Evolutionary conservation across 2,888 invertebrate genomes (phyloP).

Genomic region (Drosophila tanythrix): DNA sequence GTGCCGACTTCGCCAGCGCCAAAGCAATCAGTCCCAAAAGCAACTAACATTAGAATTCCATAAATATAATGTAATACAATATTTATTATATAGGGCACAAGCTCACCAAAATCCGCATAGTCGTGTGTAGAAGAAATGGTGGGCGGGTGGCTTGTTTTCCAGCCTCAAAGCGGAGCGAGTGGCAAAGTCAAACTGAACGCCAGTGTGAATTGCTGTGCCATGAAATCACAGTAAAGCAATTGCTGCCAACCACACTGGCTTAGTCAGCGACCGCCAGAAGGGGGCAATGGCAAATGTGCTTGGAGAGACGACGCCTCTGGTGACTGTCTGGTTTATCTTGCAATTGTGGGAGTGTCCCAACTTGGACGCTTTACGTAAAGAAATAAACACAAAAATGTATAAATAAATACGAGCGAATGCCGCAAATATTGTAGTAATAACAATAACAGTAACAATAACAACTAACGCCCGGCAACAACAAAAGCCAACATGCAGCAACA

Average conservation of each 20-base stretch:
- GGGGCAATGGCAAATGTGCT: not conserved
- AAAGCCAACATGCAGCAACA: slow-evolving; percentile 14
- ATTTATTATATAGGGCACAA: not conserved
- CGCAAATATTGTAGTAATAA: slow-evolving; percentile 77
- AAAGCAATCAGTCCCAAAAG: slow-evolving; percentile 27
- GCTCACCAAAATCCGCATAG: slow-evolving; percentile 68
- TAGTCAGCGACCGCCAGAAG: not conserved
- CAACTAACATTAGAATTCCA: slow-evolving; percentile 10
- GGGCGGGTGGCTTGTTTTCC: slow-evolving; percentile 20
- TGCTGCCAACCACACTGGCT: slow-evolving; percentile 56
- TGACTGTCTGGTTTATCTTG: slow-evolving; percentile 58
- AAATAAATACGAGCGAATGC: slow-evolving; percentile 68
- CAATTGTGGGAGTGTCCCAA: slow-evolving; percentile 80
- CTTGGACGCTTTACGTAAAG: slow-evolving; percentile 77
- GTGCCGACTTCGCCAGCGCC: slow-evolving; percentile 38
- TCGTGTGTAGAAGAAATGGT: slow-evolving; percentile 5
- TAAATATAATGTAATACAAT: not conserved
- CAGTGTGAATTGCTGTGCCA: slow-evolving; percentile 76
- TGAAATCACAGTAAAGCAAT: slow-evolving; percentile 73
- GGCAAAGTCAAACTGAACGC: slow-evolving; percentile 76
- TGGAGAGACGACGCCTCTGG: slow-evolving; percentile 41
- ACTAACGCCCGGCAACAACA: slow-evolving; percentile 21
- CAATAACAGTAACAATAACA: slow-evolving; percentile 51
- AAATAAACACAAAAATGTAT: slow-evolving; percentile 66
- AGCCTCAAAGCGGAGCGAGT: slow-evolving; percentile 63